These are phyloP conservation scores for Drosophila demipolita DNA, from an alignment of 2,888 invertebrate genomes.

Conservation along the genomic window DNA sequence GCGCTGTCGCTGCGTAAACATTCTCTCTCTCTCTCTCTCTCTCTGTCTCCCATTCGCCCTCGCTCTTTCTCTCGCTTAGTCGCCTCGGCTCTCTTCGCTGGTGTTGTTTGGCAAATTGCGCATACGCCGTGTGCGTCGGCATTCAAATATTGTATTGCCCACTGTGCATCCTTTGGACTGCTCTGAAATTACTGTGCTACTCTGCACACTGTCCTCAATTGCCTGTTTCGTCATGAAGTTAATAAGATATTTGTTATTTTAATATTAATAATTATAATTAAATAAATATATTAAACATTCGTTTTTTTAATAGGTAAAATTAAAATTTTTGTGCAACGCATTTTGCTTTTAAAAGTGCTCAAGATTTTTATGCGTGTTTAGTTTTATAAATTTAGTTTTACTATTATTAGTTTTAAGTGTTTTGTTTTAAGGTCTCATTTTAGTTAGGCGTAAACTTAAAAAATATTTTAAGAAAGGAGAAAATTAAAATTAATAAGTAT, in stretches of 20 bases:
- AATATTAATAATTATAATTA: background rate
- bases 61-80: background rate
- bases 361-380: background rate
- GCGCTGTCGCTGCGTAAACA: conserved; percentile 70
- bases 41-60: background rate
- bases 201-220: background rate
- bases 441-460: no score
- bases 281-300: background rate
- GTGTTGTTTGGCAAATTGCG: conserved; percentile 54
- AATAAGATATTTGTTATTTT: no score
- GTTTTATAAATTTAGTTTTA: background rate
- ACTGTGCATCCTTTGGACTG: conserved; percentile 58
- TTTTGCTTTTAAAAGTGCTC: background rate
- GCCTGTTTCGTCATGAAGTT: background rate
- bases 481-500: background rate
- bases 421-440: no score
- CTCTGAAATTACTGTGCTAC: conserved; percentile 45
- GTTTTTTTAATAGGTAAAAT: background rate
- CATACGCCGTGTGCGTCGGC: conserved; percentile 72
- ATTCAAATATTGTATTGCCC: conserved; percentile 41
- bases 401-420: background rate
- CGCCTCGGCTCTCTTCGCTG: conserved; percentile 12
- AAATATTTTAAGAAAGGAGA: no score
- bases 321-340: background rate
- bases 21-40: conserved; percentile 19